Percentiles rank a stretch among this genome's conserved stretches.
These are phyloP conservation scores for Nettapus auritus DNA, from an alignment of 2,113 vertebrate genomes.

Conservation along the genomic window DNA sequence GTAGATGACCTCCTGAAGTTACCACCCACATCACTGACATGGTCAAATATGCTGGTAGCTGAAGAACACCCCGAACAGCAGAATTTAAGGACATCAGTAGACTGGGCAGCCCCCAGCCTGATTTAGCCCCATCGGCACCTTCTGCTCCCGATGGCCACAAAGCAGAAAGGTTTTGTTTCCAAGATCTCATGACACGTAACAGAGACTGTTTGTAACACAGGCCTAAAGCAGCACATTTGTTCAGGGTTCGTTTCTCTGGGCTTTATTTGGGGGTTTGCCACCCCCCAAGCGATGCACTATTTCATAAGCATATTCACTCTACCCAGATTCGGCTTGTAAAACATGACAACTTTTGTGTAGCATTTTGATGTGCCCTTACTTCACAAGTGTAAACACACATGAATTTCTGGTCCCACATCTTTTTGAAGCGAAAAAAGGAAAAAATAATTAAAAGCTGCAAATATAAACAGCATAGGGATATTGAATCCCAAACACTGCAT, in stretches of 20 bases:
- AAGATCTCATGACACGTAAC: background rate
- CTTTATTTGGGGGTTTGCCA: background rate
- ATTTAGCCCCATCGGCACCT: background rate
- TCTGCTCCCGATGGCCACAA: background rate
- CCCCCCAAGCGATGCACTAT: background rate
- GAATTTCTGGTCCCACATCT: slow-evolving; percentile 36
- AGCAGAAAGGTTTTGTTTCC: background rate
- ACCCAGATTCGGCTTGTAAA: background rate
- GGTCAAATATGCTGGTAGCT: background rate
- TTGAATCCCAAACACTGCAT: slow-evolving; percentile 14
- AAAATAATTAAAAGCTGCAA: slow-evolving; percentile 43
- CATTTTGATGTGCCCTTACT: slow-evolving; percentile 11
- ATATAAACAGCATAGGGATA: slow-evolving; percentile 29
- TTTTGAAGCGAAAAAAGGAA: slow-evolving; percentile 8
- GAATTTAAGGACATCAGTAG: background rate
- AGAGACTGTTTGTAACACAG: background rate
- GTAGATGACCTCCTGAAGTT: slow-evolving; percentile 5
- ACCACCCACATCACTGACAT: background rate
- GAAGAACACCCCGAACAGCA: background rate
- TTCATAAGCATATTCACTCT: slow-evolving; percentile 31
- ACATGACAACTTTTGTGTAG: background rate
- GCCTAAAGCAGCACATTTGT: background rate
- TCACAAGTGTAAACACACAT: slow-evolving; percentile 18
- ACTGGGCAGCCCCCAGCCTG: background rate
- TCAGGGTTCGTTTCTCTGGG: background rate